Evolutionary conservation across 2,888 invertebrate genomes (phyloP).

Genomic region (Ligdia adustata): DNA sequence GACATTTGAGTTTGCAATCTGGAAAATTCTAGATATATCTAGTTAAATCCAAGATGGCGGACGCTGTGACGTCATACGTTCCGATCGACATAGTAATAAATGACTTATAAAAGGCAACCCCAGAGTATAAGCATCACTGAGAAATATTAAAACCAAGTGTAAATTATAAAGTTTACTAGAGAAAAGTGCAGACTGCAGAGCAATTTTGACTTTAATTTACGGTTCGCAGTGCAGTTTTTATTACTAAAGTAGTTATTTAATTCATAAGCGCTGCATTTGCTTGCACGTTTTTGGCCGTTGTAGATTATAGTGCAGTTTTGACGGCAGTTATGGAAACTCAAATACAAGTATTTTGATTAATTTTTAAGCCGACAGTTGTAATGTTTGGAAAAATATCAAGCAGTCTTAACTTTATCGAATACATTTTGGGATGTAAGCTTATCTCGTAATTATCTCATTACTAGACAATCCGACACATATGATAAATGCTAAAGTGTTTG

Average conservation of each 20-base stretch:
- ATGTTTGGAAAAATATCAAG: too few relatives aligned
- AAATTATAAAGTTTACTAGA: slow-evolving; percentile 14
- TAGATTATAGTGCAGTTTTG: too few relatives aligned
- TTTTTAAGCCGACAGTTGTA: too few relatives aligned
- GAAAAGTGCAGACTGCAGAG: not conserved
- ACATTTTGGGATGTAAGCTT: too few relatives aligned
- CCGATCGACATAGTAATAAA: slow-evolving; percentile 14
- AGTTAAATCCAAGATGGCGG: slow-evolving; percentile 18
- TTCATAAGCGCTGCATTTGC: not conserved
- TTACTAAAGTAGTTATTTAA: not conserved
- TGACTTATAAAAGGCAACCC: slow-evolving; percentile 8
- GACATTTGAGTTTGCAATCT: not conserved
- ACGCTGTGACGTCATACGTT: not conserved
- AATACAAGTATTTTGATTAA: too few relatives aligned
- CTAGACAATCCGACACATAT: too few relatives aligned
- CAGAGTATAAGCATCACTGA: not conserved
- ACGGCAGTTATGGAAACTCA: too few relatives aligned
- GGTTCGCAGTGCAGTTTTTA: not conserved
- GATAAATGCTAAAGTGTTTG: too few relatives aligned
- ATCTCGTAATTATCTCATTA: too few relatives aligned
- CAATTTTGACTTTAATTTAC: slow-evolving; percentile 9
- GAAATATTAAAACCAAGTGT: slow-evolving; percentile 7
- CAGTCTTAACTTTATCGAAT: too few relatives aligned
- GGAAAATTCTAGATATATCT: not conserved
- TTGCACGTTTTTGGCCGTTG: not conserved